Conservation (phyloP, 2,113 vertebrate species). For the Calyptommatus sinebrachiatus region DNA sequence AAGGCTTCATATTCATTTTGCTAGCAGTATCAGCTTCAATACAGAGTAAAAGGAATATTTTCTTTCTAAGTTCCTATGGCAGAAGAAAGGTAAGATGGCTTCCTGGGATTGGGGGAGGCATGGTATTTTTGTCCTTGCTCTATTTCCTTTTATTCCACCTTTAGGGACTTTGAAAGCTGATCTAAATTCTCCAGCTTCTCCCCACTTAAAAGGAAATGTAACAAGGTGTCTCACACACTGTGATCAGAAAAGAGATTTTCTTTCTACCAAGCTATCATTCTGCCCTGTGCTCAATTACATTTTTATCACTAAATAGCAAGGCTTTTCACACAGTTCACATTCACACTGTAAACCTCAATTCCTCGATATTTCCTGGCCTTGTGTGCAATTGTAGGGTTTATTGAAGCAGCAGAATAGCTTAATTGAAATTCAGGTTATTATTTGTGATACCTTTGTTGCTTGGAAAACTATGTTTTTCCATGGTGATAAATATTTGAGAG, state of each 20-base stretch:
- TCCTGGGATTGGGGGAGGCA: background rate
- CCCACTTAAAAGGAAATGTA: background rate
- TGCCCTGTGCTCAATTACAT: background rate
- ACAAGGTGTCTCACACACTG: slow-evolving; percentile 4
- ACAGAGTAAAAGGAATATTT: background rate
- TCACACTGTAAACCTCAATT: background rate
- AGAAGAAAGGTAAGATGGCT: slow-evolving; percentile 6
- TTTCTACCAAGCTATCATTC: background rate
- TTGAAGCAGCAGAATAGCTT: background rate
- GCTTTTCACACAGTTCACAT: background rate
- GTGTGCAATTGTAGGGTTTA: background rate
- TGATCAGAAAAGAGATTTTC: background rate
- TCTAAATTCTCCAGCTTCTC: slow-evolving; percentile 5
- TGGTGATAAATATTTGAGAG: background rate
- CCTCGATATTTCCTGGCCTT: background rate
- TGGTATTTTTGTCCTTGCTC: slow-evolving; percentile 5
- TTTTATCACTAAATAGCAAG: background rate
- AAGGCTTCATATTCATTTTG: background rate
- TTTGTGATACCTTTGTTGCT: background rate
- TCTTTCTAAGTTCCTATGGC: background rate
- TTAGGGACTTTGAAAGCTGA: background rate
- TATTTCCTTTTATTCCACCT: slow-evolving; percentile 4
- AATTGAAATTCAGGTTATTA: background rate
- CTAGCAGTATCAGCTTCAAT: background rate
- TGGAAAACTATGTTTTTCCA: background rate